Evolutionary conservation across 2,888 invertebrate species (phyloP), one percentile per base, ranked within the genome.

Genomic region (Macrosoma leucophasiata): DNA sequence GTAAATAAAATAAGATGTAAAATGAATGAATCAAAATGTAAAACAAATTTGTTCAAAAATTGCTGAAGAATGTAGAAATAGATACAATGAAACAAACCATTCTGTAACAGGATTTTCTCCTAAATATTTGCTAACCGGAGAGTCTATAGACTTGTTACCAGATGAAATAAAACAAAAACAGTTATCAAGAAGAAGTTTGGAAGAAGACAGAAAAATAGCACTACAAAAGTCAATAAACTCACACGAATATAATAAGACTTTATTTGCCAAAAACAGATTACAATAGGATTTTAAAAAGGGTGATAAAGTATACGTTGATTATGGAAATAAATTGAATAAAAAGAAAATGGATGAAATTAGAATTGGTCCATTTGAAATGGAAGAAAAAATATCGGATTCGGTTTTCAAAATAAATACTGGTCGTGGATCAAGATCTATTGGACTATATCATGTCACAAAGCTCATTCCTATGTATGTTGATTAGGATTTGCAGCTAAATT

Each of bases 61-160:
- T 22, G 47, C 45, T 7, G 33, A 36, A 12, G 35, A 43, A 20
- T 49, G 45, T 40, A 37, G 43, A 20, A 15, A 40, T 18, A 47
- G 36, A 43, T 47, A 49, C 24, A 50, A 49, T 37, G 36, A 42
- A 22, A 49, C 50, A 13, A 38, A 43, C 21, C 48, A 52, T 30
- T 29, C 50, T 31, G 39, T 48, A n/a, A 52, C 48, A 5, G 38
- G 41, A 12, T 51, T 50, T 36, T 29, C 48, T 32, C 46, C 46
- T 26, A 48, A 34, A 36, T 48, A 49, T 33, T 26, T 53, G 29
- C 33, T 53, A 29, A 30, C 48, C 28, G 47, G 52, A 26, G 44
- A 38, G 31, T 33, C 41, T 36, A 35, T 30, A 9, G 36, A 36
- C 4, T 25, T 44, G 22, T 31, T 44, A 37, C 50, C 46, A 31